Conservation (phyloP, 2,113 vertebrate species). For the Cricetomys ansorgei region DNA sequence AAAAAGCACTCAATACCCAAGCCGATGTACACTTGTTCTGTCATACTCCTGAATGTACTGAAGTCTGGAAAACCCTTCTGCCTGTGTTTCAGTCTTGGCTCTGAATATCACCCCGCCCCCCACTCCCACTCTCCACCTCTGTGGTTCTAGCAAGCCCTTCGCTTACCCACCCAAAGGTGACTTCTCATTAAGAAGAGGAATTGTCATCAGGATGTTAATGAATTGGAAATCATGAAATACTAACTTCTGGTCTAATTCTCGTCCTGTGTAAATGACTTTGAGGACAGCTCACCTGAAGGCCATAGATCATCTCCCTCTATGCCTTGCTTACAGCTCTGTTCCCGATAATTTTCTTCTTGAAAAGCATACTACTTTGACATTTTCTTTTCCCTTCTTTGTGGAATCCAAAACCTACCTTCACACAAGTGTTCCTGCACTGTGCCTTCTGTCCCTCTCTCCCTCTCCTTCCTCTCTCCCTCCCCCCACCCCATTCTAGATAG, state of each 20-base stretch:
- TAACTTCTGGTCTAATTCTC: background rate
- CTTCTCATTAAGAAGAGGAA: background rate
- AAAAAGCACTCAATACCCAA: background rate
- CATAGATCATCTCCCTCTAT: background rate
- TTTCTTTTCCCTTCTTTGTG: background rate
- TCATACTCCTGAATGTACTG: background rate
- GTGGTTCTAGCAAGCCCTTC: background rate
- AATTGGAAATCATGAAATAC: background rate
- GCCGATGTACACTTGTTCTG: background rate
- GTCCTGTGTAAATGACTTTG: background rate
- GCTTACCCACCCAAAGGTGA: background rate
- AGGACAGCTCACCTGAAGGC: background rate
- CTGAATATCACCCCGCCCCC: background rate
- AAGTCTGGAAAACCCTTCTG: background rate
- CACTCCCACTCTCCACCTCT: background rate
- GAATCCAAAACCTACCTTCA: background rate
- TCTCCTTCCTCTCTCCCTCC: no score
- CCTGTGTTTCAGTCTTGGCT: background rate
- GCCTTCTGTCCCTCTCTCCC: background rate
- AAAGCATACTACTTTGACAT: background rate
- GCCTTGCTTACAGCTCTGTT: background rate
- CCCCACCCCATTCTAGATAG: accelerated
- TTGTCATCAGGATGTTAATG: background rate
- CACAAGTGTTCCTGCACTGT: background rate
- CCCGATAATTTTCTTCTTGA: background rate